Conservation (phyloP, 2,888 invertebrate species). For the Tetropium fuscum region DNA sequence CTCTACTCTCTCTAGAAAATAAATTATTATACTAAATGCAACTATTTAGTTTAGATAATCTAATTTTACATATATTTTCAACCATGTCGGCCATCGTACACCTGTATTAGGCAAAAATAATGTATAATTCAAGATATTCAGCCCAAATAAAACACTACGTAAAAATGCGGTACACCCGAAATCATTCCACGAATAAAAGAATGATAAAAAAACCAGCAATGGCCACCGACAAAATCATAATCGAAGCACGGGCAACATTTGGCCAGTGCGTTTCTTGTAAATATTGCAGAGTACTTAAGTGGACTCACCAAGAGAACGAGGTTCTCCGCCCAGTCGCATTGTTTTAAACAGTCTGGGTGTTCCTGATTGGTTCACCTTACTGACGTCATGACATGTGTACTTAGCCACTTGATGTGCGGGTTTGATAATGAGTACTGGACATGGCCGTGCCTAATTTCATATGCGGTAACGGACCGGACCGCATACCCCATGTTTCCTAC, state of each 20-base stretch:
- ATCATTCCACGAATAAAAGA: neutral
- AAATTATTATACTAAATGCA: no score
- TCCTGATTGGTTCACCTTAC: slow-evolving; percentile 42
- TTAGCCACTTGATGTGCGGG: slow-evolving; percentile 49
- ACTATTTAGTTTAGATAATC: no score
- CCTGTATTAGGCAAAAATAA: no score
- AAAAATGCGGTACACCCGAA: no score
- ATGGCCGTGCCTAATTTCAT: slow-evolving; percentile 49
- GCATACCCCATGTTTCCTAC: slow-evolving; percentile 36
- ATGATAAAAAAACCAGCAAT: slow-evolving; percentile 9
- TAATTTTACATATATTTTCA: no score
- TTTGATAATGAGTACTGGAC: slow-evolving; percentile 43
- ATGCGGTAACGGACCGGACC: slow-evolving; percentile 46
- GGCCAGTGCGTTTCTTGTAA: slow-evolving; percentile 22
- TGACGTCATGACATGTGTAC: slow-evolving; percentile 51
- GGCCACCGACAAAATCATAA: slow-evolving; percentile 24
- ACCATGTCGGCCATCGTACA: no score
- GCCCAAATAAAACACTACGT: no score
- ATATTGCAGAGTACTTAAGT: slow-evolving; percentile 25
- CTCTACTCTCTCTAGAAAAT: no score
- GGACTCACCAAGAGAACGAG: slow-evolving; percentile 16
- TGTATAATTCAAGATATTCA: no score
- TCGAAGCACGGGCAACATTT: slow-evolving; percentile 26
- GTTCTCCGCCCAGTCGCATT: slow-evolving; percentile 48
- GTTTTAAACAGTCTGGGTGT: slow-evolving; percentile 40